phyloP scores from a whole-genome alignment of 1,140 invertebrate genomes.

The Chironomus tepperi region DNA sequence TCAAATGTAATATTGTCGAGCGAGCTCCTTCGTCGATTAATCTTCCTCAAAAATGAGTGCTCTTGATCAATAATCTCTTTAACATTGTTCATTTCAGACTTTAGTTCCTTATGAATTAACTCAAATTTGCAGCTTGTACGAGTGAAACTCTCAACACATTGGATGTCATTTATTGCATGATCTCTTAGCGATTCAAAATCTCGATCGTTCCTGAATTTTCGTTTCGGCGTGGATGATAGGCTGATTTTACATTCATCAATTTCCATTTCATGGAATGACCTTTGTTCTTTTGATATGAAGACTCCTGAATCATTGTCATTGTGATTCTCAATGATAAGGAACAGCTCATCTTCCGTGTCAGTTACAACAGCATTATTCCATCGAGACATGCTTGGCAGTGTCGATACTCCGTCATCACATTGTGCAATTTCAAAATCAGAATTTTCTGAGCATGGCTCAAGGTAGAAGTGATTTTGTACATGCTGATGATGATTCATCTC shows the following conservation, averaged over 20 bases:
- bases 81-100: background rate
- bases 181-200: background rate
- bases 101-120: background rate
- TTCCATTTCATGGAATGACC: background rate
- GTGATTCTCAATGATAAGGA: background rate
- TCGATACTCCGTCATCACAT: background rate
- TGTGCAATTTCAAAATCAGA: background rate
- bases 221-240: background rate
- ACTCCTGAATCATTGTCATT: slow-evolving; percentile 5
- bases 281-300: background rate
- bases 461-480: background rate
- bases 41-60: background rate
- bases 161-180: background rate
- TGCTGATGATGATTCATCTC: background rate
- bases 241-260: too few relatives aligned
- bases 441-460: background rate
- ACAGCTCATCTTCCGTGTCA: background rate
- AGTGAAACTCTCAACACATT: background rate
- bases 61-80: background rate
- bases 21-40: background rate
- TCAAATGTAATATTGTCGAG: background rate
- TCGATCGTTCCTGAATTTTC: background rate
- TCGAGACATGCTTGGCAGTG: background rate
- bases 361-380: background rate
- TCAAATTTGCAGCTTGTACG: slow-evolving; percentile 1